These are phyloP conservation scores for Ectemnius continuus DNA, from an alignment of 2,888 invertebrate genomes.

Conservation along the genomic window DNA sequence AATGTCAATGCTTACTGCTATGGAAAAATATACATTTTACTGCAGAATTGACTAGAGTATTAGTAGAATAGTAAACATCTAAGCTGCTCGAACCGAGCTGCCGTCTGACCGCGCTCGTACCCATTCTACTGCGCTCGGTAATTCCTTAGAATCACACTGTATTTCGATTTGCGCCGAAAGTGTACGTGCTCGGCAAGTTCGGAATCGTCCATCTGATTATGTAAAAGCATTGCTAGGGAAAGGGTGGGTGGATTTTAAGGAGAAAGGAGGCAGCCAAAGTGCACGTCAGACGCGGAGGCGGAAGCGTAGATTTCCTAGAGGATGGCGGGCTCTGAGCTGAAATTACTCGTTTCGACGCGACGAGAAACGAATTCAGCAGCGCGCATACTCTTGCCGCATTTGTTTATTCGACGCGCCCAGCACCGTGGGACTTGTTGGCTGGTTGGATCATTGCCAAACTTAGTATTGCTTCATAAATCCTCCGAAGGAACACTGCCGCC, in stretches of 20 bases:
- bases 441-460: conserved; percentile 70
- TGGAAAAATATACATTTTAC: too few relatives aligned
- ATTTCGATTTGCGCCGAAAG: too few relatives aligned
- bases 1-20: too few relatives aligned
- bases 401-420: conserved; percentile 65
- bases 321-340: conserved; percentile 27
- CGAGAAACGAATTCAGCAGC: conserved; percentile 32
- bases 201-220: not conserved
- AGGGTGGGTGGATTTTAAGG: not conserved
- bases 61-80: too few relatives aligned
- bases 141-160: too few relatives aligned
- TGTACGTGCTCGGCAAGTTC: not conserved
- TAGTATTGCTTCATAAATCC: conserved; percentile 74
- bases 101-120: too few relatives aligned
- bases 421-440: conserved; percentile 66
- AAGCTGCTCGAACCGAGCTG: too few relatives aligned
- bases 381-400: conserved; percentile 50
- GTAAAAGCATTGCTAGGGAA: not conserved
- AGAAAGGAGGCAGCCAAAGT: not conserved
- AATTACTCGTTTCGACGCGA: conserved; percentile 50
- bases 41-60: too few relatives aligned
- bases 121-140: too few relatives aligned
- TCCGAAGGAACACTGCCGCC: conserved; percentile 55
- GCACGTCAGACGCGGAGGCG: conserved; percentile 7
- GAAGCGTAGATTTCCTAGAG: conserved; percentile 39